Base-by-base conservation (phyloP, 2,888 invertebrate species). In the Drosophila quinaria region DNA sequence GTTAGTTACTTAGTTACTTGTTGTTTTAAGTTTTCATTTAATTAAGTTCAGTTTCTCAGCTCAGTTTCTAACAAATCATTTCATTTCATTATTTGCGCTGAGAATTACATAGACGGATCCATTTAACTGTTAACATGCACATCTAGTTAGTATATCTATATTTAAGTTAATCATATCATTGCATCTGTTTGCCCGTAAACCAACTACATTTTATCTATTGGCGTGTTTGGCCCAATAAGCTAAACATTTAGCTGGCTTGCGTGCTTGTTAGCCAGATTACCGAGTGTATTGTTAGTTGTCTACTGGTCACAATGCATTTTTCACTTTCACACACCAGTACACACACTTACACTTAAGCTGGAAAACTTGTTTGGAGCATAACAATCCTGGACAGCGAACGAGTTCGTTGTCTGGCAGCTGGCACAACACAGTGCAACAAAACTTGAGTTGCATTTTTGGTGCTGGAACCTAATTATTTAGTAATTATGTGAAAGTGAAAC, bases 401-500 rank as follows among this genome's bases (percentile, higher is more conserved):
- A 63, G 67, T 75, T 84, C 63, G 55, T 46, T 44, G 31, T 44
- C 66, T 70, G 70, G 49, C 60, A 74, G 19, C 54, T 56, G 76
- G 54, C 17, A 33, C 9, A 55, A 68, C 68, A 76, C 64, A 47
- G 31, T 6, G 31, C 69, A 59, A 59, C 64, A 59, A 70, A 67
- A 67, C 31, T 64, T 25, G 52, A 33, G 46, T 56, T 71, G 64
- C 63, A 70, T 70, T 74, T 39, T 69, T 59, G 67, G 63, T 64
- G 78, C 58, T 69, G 62, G 62, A 39, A 52, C 74, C 74, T 80
- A 89, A 87, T 89, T 63, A 78, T 79, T 77, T 75, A 56, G 72
- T 88, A 73, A 90, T 90, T 90, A 87, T 90, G 86, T 88, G 90
- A 87, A 87, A 87, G 90, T 90, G 88, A 90, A 82, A 82, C 79